A percentile compares a stretch with the other conserved stretches of the same genome.
Conservation (phyloP, 1,140 invertebrate genomes). For the Heliconius congener region DNA sequence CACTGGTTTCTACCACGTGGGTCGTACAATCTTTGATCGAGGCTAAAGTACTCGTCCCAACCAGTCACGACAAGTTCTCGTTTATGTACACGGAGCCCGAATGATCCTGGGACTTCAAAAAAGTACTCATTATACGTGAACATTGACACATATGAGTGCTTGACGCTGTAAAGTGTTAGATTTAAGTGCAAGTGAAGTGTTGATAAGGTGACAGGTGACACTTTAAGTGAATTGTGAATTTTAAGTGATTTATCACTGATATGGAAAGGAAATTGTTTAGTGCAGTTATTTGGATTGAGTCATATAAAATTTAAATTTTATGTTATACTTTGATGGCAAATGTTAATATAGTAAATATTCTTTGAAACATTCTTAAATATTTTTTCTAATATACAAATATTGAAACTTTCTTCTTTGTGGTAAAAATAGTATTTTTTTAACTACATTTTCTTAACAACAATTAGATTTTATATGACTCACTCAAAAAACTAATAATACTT, state of each 20-base stretch:
- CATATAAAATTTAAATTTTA: too few relatives aligned
- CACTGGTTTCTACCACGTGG: conserved; percentile 83
- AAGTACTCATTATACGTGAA: conserved; percentile 77
- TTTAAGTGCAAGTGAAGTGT: conserved; percentile 20
- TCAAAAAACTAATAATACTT: neutral
- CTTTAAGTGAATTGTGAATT: neutral
- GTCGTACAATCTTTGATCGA: conserved; percentile 83
- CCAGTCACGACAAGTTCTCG: conserved; percentile 77
- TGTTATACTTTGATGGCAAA: neutral
- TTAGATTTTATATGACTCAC: neutral
- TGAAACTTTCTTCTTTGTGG: too few relatives aligned
- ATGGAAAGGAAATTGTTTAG: neutral
- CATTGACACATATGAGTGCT: conserved; percentile 67
- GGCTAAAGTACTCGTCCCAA: conserved; percentile 76
- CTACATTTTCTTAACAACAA: neutral
- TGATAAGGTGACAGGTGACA: conserved; percentile 4
- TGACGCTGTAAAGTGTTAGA: conserved; percentile 39
- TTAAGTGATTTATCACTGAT: neutral
- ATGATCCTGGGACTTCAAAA: conserved; percentile 77
- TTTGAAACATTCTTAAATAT: neutral
- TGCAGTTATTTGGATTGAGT: neutral
- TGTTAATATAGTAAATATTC: neutral
- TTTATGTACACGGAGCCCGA: conserved; percentile 77
- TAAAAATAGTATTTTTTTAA: too few relatives aligned
- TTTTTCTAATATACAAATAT: neutral